Conservation (phyloP, 2,888 invertebrate genomes). For the Asteroscopus sphinx region DNA sequence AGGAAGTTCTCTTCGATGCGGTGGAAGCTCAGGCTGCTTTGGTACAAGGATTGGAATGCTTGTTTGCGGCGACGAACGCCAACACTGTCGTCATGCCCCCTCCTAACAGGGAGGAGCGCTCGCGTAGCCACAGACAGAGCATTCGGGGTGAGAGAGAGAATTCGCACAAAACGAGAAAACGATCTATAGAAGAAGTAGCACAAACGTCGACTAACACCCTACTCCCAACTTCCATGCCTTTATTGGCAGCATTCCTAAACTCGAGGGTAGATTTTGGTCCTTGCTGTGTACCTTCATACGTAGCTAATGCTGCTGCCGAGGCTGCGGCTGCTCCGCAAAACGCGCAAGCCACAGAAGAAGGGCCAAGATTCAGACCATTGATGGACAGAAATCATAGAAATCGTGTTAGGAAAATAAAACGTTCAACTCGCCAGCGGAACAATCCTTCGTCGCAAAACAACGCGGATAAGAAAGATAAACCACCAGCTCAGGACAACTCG, state of each 20-base stretch:
- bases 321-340: conserved; percentile 69
- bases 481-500: conserved; percentile 68
- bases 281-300: conserved; percentile 75
- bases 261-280: conserved; percentile 89
- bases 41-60: conserved; percentile 89
- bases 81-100: conserved; percentile 87
- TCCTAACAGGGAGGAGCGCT: conserved; percentile 80
- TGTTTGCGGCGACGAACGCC: conserved; percentile 85
- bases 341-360: conserved; percentile 74
- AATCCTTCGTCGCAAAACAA: conserved; percentile 75
- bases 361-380: conserved; percentile 79
- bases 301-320: conserved; percentile 64
- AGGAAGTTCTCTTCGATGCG: conserved; percentile 83
- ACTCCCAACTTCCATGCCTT: conserved; percentile 90
- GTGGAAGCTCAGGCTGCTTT: conserved; percentile 89
- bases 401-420: conserved; percentile 88
- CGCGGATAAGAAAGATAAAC: conserved; percentile 76
- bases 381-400: conserved; percentile 87
- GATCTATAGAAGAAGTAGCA: conserved; percentile 90
- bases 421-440: conserved; percentile 87
- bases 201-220: conserved; percentile 92
- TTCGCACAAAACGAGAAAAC: conserved; percentile 84
- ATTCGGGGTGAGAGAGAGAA: conserved; percentile 83
- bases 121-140: conserved; percentile 79
- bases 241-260: conserved; percentile 91